Percentiles rank a stretch among this genome's conserved stretches.
Conservation (phyloP, 1,140 invertebrate genomes). For the Armadillidium nasatum region DNA sequence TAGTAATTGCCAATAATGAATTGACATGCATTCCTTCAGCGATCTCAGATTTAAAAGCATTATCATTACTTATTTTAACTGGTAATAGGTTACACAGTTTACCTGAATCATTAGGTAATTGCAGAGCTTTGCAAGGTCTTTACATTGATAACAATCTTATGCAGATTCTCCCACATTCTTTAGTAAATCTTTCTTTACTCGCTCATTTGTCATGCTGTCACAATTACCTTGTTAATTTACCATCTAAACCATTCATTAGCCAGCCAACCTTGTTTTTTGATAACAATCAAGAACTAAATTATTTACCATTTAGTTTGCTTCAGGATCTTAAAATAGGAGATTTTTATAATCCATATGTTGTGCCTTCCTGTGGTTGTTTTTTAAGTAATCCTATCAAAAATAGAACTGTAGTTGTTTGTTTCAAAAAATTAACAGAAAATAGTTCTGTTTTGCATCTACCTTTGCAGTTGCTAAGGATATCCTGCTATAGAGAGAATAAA, state of each 20-base stretch:
- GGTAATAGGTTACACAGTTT: neutral
- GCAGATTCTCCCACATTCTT: neutral
- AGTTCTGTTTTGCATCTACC: neutral
- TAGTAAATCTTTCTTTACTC: neutral
- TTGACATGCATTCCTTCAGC: neutral
- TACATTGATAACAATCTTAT: neutral
- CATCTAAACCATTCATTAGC: neutral
- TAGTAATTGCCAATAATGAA: neutral
- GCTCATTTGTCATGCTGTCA: neutral
- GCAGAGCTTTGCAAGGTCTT: neutral
- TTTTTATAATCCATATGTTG: neutral
- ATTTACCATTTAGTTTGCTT: neutral
- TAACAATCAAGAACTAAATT: neutral
- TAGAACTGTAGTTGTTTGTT: neutral
- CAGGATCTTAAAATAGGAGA: neutral
- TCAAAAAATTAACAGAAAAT: neutral
- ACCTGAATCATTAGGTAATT: neutral
- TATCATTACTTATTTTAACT: neutral
- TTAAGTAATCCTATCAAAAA: neutral
- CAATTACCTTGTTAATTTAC: conserved; percentile 1
- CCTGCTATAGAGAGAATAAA: neutral
- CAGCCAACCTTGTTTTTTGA: neutral
- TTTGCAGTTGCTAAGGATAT: neutral
- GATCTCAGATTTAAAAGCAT: neutral
- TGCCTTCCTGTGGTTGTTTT: neutral